Evolutionary conservation across 1,140 invertebrate species (phyloP).

Genomic region (Lasioglossum albipes): DNA sequence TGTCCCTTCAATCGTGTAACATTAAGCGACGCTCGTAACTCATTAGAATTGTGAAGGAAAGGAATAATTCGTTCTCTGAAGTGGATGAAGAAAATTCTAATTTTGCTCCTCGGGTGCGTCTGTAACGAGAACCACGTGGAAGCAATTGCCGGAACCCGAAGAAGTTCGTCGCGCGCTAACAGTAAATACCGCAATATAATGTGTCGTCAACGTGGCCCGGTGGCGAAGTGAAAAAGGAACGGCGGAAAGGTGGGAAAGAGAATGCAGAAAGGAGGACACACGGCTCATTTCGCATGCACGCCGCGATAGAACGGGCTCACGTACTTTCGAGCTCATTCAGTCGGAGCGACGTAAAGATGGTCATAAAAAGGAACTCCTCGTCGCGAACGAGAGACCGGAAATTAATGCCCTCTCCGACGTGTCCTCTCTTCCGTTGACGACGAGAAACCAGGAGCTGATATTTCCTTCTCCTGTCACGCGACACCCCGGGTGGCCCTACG

Average conservation of each 20-base stretch:
- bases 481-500: not conserved
- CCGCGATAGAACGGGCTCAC: slow-evolving; percentile 32
- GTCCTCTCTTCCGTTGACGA: slow-evolving; percentile 23
- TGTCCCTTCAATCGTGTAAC: too few relatives aligned
- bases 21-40: too few relatives aligned
- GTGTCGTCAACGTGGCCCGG: slow-evolving; percentile 27
- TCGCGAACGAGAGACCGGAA: slow-evolving; percentile 56
- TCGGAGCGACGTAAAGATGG: slow-evolving; percentile 48
- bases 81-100: too few relatives aligned
- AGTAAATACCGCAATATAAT: slow-evolving; percentile 4
- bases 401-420: slow-evolving; percentile 55
- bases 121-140: too few relatives aligned
- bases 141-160: too few relatives aligned
- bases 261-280: slow-evolving; percentile 4
- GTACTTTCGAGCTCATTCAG: slow-evolving; percentile 58
- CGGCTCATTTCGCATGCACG: slow-evolving; percentile 39
- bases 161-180: not conserved
- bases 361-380: slow-evolving; percentile 49
- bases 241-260: not conserved
- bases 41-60: too few relatives aligned
- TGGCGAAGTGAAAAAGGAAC: not conserved
- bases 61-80: too few relatives aligned
- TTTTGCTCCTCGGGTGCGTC: too few relatives aligned
- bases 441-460: not conserved
- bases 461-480: slow-evolving; percentile 23